Evolutionary conservation across 1,140 invertebrate species (phyloP).

Genomic region (Sitobion miscanthi): DNA sequence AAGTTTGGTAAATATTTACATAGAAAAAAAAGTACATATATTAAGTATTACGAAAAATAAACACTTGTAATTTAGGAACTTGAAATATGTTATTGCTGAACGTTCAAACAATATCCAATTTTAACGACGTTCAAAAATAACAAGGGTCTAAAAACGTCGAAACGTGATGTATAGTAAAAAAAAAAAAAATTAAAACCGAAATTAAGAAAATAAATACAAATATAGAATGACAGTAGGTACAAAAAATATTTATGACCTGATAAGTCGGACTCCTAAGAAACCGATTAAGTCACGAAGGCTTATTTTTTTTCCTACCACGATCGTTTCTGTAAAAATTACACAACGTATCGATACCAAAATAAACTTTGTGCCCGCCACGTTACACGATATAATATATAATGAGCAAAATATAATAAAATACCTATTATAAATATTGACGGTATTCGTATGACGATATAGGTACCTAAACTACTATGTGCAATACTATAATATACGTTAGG

Average conservation of each 20-base stretch:
- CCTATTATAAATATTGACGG: not conserved
- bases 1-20: slow-evolving; percentile 21
- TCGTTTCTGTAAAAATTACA: not conserved
- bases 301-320: not conserved
- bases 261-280: not conserved
- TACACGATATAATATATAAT: not conserved
- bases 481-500: not conserved
- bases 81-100: not conserved
- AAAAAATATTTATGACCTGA: not conserved
- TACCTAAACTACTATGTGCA: not conserved
- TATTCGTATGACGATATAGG: not conserved
- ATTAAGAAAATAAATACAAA: not conserved
- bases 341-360: not conserved
- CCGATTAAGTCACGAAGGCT: not conserved
- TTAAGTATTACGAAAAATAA: slow-evolving; percentile 8
- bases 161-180: slow-evolving; percentile 5
- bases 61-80: not conserved
- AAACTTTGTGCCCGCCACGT: not conserved
- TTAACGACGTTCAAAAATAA: not conserved
- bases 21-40: not conserved
- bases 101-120: not conserved
- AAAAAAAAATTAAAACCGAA: not conserved
- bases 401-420: not conserved
- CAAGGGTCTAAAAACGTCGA: not conserved
- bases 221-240: not conserved